Evolutionary conservation across 1,140 invertebrate genomes (phyloP).

Genomic region (Chlorops oryzae): DNA sequence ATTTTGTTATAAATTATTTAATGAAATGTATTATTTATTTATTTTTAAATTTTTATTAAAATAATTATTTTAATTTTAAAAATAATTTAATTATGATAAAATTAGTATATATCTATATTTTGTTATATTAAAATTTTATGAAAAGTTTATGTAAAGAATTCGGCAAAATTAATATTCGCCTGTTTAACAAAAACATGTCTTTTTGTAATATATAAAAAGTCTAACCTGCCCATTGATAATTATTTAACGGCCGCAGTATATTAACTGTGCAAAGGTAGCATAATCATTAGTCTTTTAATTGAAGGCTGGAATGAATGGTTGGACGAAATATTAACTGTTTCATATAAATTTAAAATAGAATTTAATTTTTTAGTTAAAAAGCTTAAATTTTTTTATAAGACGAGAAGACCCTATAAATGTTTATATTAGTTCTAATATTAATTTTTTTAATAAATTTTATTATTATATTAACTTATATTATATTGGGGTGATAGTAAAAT

Average conservation of each 20-base stretch:
- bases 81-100: conserved; percentile 51
- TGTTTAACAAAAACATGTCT: conserved; percentile 73
- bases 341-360: too few relatives aligned
- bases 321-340: too few relatives aligned
- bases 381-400: too few relatives aligned
- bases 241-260: conserved; percentile 55
- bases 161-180: conserved; percentile 58
- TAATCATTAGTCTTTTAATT: background rate
- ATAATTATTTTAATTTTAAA: conserved; percentile 44
- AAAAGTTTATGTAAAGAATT: conserved; percentile 55
- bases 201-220: conserved; percentile 56
- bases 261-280: conserved; percentile 58
- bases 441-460: background rate
- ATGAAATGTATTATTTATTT: conserved; percentile 33
- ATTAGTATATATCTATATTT: conserved; percentile 52
- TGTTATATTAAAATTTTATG: conserved; percentile 34
- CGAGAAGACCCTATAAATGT: too few relatives aligned
- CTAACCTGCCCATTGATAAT: conserved; percentile 52
- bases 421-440: too few relatives aligned
- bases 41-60: conserved; percentile 48
- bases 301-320: background rate
- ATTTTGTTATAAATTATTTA: conserved; percentile 33
- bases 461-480: background rate
- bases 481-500: too few relatives aligned
- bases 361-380: too few relatives aligned